A percentile compares a stretch with the other conserved stretches of the same genome.
Conservation (phyloP, 2,888 invertebrate species). For the Venusia cambrica region DNA sequence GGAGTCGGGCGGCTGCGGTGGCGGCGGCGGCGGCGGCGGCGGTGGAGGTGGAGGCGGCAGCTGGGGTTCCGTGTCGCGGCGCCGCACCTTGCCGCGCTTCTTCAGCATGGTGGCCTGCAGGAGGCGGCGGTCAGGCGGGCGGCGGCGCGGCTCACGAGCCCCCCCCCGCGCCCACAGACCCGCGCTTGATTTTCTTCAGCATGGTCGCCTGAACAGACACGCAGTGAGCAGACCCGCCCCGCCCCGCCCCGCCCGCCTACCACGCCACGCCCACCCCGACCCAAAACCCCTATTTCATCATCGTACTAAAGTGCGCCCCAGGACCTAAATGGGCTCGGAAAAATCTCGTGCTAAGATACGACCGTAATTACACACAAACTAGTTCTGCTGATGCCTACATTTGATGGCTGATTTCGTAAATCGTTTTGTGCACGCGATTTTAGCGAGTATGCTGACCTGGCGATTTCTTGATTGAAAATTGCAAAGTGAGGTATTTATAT, state of each 20-base stretch:
- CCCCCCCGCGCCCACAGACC: conserved; percentile 85
- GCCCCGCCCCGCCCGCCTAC: conserved; percentile 29
- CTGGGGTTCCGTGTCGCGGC: conserved; percentile 94
- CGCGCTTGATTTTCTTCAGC: conserved; percentile 99
- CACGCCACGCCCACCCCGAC: conserved; percentile 37
- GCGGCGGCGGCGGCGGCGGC: conserved; percentile 56
- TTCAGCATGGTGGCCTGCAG: conserved; percentile 99
- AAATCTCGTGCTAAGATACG: too few relatives aligned
- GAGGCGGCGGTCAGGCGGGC: conserved; percentile 53
- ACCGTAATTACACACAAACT: too few relatives aligned
- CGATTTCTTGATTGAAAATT: too few relatives aligned
- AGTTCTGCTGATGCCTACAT: too few relatives aligned
- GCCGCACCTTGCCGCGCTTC: conserved; percentile 98
- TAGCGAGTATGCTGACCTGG: too few relatives aligned
- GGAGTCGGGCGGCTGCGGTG: conserved; percentile 69
- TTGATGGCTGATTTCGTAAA: too few relatives aligned
- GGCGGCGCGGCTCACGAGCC: conserved; percentile 62
- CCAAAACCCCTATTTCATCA: conserved; percentile 24
- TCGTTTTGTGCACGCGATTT: too few relatives aligned
- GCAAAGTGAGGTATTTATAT: too few relatives aligned
- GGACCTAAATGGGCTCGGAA: background rate
- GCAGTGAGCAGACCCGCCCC: conserved; percentile 39
- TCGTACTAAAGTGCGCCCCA: conserved; percentile 3
- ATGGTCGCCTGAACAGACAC: conserved; percentile 94
- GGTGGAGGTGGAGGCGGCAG: conserved; percentile 78